Evolutionary conservation across 2,113 vertebrate genomes (phyloP).

Genomic region (Catharus minimus): DNA sequence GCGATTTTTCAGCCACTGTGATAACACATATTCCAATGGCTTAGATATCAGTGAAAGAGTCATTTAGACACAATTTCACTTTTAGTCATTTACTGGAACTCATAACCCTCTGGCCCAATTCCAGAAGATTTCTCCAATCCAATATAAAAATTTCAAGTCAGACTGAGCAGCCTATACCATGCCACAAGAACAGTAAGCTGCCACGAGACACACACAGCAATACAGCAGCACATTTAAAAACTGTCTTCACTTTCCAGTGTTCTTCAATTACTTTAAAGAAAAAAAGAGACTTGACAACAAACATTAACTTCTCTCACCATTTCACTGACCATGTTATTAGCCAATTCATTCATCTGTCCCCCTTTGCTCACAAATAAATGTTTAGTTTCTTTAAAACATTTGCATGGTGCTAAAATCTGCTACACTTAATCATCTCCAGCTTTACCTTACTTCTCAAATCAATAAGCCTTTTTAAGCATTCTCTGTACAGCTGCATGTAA

Average conservation of each 20-base stretch:
- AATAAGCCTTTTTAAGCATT: constrained; percentile 1
- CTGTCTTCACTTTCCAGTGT: neutral
- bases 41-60: constrained; percentile 33
- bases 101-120: constrained; percentile 29
- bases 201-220: neutral
- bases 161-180: neutral
- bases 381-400: neutral
- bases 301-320: constrained; percentile 15
- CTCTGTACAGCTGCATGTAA: neutral
- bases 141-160: neutral
- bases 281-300: neutral
- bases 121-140: constrained; percentile 53
- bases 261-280: neutral
- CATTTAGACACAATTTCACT: constrained; percentile 53
- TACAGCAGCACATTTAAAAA: neutral
- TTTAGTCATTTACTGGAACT: constrained; percentile 60
- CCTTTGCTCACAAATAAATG: neutral
- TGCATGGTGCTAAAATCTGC: constrained; percentile 7
- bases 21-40: constrained; percentile 30
- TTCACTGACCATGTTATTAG: constrained; percentile 28
- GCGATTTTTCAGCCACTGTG: constrained; percentile 20
- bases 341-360: neutral
- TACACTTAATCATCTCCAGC: constrained; percentile 48
- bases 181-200: neutral
- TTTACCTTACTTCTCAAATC: constrained; percentile 48